These are phyloP conservation scores for Oxycera nigricornis DNA, from an alignment of 2,888 invertebrate species.

Conservation along the genomic window DNA sequence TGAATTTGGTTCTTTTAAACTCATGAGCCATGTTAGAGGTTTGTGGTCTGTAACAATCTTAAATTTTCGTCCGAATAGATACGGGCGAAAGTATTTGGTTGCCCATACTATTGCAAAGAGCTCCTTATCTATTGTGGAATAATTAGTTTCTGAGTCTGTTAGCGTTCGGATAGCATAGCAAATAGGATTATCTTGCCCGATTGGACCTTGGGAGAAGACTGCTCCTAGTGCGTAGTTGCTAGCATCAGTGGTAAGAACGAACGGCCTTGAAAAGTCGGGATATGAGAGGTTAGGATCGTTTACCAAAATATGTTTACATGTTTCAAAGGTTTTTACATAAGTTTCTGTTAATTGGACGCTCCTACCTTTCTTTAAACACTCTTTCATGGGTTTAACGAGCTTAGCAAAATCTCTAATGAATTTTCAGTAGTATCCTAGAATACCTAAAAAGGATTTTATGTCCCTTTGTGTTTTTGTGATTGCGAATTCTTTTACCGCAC, in stretches of 20 bases:
- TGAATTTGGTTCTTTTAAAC: constrained; percentile 10
- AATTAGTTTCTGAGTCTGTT: constrained; percentile 49
- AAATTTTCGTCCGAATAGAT: no score
- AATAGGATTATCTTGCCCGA: constrained; percentile 48
- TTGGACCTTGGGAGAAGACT: constrained; percentile 50
- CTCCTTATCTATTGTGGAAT: constrained; percentile 54
- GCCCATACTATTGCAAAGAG: constrained; percentile 54
- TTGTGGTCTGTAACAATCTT: no score
- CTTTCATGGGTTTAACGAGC: not conserved
- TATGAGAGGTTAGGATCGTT: constrained; percentile 52
- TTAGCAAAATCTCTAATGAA: not conserved
- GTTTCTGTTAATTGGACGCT: not conserved
- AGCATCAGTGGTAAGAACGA: constrained; percentile 53
- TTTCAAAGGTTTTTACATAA: not conserved
- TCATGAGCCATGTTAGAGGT: no score
- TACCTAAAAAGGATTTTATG: not conserved
- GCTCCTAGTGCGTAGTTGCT: constrained; percentile 49
- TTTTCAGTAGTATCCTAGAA: not conserved
- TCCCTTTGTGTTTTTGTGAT: not conserved
- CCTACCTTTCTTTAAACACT: not conserved
- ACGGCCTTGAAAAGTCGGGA: constrained; percentile 53
- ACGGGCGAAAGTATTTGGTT: no score
- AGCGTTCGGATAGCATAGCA: constrained; percentile 51
- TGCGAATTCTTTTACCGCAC: not conserved
- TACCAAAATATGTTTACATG: not conserved